Evolutionary conservation across 2,888 invertebrate genomes (phyloP).

Genomic region (Lasioglossum villosulum): DNA sequence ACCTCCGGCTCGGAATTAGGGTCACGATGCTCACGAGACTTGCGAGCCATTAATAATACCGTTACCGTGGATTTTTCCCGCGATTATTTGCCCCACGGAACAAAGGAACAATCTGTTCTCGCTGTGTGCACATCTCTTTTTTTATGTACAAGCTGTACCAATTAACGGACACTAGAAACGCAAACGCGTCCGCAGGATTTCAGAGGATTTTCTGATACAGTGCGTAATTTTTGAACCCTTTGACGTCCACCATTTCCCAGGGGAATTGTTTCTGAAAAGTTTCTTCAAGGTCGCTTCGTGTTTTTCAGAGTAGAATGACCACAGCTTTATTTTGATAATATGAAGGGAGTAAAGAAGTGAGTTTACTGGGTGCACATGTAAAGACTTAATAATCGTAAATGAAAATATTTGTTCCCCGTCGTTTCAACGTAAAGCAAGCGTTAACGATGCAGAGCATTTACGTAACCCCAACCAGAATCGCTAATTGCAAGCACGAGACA

Average conservation of each 20-base stretch:
- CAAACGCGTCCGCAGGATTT: not conserved
- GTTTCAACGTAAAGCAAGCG: too few relatives aligned
- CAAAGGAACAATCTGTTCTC: slow-evolving; percentile 7
- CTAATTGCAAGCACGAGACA: not conserved
- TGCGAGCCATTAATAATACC: slow-evolving; percentile 28
- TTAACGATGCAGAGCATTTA: not conserved
- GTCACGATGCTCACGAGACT: slow-evolving; percentile 31
- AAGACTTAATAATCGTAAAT: too few relatives aligned
- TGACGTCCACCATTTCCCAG: too few relatives aligned
- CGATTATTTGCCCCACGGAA: not conserved
- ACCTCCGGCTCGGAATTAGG: slow-evolving; percentile 24
- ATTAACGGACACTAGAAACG: not conserved
- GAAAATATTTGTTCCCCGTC: too few relatives aligned
- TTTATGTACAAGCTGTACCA: not conserved
- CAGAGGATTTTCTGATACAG: not conserved
- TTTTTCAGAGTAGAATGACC: too few relatives aligned
- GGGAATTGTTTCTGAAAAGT: too few relatives aligned
- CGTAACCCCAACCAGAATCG: not conserved
- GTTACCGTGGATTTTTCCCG: not conserved
- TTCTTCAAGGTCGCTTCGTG: too few relatives aligned
- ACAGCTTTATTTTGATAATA: too few relatives aligned
- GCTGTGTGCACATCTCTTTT: too few relatives aligned
- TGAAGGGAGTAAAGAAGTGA: too few relatives aligned
- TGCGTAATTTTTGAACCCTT: not conserved
- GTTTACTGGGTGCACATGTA: too few relatives aligned